Percentiles rank a stretch among this genome's conserved stretches.
phyloP scores from a whole-genome alignment of 2,797 vertebrate species.

The Nothura maculosa region DNA sequence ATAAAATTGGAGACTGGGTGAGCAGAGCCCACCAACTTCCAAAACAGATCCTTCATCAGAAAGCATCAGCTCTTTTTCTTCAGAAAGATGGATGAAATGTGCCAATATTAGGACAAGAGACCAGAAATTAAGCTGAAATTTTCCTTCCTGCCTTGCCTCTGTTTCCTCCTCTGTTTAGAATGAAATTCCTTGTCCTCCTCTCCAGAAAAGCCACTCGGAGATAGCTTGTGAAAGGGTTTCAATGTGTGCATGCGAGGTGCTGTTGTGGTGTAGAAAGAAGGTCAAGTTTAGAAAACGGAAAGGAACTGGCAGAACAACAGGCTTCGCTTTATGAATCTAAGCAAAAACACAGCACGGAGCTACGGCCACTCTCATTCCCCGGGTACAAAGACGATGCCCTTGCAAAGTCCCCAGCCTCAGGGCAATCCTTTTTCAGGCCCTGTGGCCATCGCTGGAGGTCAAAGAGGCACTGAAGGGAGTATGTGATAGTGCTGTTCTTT shows the following conservation, averaged over 20 bases:
- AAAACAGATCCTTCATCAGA: slow-evolving; percentile 15
- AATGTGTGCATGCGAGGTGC: not conserved
- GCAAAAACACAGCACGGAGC: not conserved
- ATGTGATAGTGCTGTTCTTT: not conserved
- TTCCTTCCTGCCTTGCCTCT: not conserved
- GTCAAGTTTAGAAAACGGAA: not conserved
- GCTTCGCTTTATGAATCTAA: not conserved
- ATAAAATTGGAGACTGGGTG: not conserved
- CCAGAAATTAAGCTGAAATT: slow-evolving; percentile 56
- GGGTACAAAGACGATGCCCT: not conserved
- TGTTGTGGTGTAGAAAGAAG: not conserved
- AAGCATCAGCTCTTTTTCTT: slow-evolving; percentile 51
- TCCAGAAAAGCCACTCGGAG: not conserved
- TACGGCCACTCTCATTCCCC: not conserved
- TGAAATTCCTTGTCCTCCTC: not conserved
- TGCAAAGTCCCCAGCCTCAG: not conserved
- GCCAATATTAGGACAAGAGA: slow-evolving; percentile 13
- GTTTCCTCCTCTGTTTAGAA: not conserved
- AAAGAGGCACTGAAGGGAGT: not conserved
- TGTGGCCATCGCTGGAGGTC: no score
- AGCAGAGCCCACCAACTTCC: not conserved
- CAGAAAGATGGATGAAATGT: slow-evolving; percentile 46
- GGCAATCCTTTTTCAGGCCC: not conserved
- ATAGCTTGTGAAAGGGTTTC: not conserved
- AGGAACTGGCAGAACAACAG: not conserved